Conservation (phyloP, 2,888 invertebrate genomes). For the Ormyrus nitidulus region DNA sequence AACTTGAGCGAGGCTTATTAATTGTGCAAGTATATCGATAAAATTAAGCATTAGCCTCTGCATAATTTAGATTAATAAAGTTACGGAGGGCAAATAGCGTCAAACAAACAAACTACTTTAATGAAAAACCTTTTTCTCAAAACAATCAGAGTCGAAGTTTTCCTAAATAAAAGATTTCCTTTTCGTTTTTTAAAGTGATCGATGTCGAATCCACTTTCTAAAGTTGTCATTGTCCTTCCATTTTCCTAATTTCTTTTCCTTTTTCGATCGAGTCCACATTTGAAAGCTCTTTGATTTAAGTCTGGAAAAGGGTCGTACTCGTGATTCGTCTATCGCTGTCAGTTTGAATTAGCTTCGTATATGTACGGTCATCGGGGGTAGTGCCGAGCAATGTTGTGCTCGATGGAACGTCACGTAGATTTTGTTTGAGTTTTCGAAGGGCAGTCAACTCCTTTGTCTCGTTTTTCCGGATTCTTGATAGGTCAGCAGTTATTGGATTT, state of each 20-base stretch:
- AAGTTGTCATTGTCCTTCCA: neutral
- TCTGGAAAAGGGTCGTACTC: neutral
- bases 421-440: conserved; percentile 7
- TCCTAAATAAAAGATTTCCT: neutral
- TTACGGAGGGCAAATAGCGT: no score
- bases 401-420: conserved; percentile 42
- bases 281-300: neutral
- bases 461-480: conserved; percentile 22
- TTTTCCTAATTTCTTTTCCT: neutral
- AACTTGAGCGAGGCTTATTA: no score
- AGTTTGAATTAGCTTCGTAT: conserved; percentile 65
- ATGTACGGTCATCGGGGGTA: conserved; percentile 31
- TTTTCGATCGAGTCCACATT: neutral
- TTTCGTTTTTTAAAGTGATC: neutral
- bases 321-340: conserved; percentile 62
- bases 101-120: no score
- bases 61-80: no score
- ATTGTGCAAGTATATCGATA: no score
- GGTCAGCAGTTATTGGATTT: neutral
- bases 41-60: no score
- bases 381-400: conserved; percentile 42
- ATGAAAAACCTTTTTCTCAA: no score
- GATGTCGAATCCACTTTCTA: neutral
- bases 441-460: conserved; percentile 15
- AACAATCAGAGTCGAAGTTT: no score